phyloP scores from a whole-genome alignment of 2,888 invertebrate species.

The Drosophila ochracea region DNA sequence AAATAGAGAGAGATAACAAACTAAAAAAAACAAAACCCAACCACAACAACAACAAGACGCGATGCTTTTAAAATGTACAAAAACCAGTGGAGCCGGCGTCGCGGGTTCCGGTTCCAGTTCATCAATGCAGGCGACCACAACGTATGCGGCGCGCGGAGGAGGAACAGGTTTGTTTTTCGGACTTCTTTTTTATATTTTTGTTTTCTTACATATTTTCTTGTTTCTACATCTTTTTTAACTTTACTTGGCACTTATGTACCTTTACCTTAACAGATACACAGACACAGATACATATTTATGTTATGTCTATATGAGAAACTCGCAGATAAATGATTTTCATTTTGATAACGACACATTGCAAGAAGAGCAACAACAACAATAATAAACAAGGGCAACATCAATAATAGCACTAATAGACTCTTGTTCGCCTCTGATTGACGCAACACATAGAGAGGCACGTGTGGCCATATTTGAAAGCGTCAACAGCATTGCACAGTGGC shows the following conservation, averaged over 20 bases:
- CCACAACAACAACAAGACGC: constrained; percentile 46
- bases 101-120: constrained; percentile 68
- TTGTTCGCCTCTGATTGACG: constrained; percentile 25
- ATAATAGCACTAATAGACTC: constrained; percentile 11
- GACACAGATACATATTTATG: not conserved
- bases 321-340: constrained; percentile 19
- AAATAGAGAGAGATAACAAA: constrained; percentile 21
- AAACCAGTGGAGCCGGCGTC: constrained; percentile 76
- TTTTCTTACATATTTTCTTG: constrained; percentile 10
- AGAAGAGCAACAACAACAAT: not conserved
- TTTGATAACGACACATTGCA: not conserved
- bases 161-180: constrained; percentile 80
- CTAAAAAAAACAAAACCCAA: constrained; percentile 30
- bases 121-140: constrained; percentile 68
- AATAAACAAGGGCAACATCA: constrained; percentile 19
- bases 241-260: constrained; percentile 24
- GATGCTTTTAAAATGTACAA: constrained; percentile 80
- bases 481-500: constrained; percentile 21
- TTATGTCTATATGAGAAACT: not conserved
- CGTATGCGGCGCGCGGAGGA: constrained; percentile 71
- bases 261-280: constrained; percentile 3
- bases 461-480: constrained; percentile 23
- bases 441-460: constrained; percentile 3
- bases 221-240: constrained; percentile 10
- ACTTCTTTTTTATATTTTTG: constrained; percentile 2